Conservation (phyloP, 2,888 invertebrate species). For the Eurois occulta region DNA sequence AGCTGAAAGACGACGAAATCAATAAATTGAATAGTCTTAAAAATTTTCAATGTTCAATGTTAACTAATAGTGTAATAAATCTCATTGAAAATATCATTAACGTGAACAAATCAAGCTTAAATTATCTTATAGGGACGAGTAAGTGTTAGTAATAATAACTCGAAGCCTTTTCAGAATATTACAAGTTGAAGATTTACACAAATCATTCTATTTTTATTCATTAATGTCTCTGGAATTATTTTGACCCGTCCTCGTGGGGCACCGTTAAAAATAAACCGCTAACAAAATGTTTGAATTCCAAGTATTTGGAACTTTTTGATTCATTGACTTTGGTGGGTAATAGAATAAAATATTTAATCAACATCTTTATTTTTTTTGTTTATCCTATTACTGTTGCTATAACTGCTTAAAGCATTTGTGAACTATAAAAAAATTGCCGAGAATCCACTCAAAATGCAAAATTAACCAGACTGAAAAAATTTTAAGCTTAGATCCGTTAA, state of each 20-base stretch:
- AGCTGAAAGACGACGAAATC: slow-evolving; percentile 1
- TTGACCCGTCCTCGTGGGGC: neutral
- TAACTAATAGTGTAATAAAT: neutral
- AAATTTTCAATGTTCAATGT: neutral
- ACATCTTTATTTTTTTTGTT: neutral
- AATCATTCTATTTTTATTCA: neutral
- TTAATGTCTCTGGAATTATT: neutral
- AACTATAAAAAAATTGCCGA: neutral
- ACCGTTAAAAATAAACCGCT: neutral
- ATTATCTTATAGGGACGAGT: neutral
- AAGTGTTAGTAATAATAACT: neutral
- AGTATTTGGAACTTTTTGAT: neutral
- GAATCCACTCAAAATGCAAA: neutral
- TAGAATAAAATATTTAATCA: neutral
- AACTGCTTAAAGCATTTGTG: neutral
- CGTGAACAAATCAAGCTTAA: neutral
- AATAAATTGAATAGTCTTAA: neutral
- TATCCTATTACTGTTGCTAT: neutral
- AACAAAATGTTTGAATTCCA: neutral
- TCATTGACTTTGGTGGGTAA: neutral
- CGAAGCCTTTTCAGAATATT: neutral
- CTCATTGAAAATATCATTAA: neutral
- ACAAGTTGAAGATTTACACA: neutral
- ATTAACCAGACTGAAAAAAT: neutral
- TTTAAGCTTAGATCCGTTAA: neutral